These are phyloP conservation scores for Eristalinus sepulchralis DNA, from an alignment of 2,888 invertebrate species.

Conservation along the genomic window DNA sequence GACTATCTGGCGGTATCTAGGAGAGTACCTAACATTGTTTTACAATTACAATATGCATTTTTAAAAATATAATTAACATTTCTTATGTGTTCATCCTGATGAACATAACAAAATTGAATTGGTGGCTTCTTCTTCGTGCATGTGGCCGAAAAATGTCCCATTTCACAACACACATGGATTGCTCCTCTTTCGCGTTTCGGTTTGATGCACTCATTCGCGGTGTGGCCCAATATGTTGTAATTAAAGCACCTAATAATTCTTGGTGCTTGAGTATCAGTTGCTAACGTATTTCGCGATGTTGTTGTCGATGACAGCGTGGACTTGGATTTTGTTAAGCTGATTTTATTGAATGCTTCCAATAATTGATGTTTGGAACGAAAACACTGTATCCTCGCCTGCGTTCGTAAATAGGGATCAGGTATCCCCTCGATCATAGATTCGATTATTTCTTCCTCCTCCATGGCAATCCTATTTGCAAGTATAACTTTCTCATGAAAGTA, in stretches of 20 bases:
- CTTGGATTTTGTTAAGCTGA: not conserved
- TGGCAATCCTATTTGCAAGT: slow-evolving; percentile 48
- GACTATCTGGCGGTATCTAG: slow-evolving; percentile 36
- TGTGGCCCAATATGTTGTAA: slow-evolving; percentile 28
- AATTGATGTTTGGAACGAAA: slow-evolving; percentile 29
- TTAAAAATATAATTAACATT: slow-evolving; percentile 4
- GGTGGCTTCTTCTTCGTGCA: too few relatives aligned
- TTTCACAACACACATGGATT: slow-evolving; percentile 23
- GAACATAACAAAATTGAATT: too few relatives aligned
- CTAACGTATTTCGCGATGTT: not conserved
- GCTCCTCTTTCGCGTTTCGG: slow-evolving; percentile 34
- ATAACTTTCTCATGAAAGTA: slow-evolving; percentile 69
- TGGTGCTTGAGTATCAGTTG: not conserved
- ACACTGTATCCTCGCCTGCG: slow-evolving; percentile 49
- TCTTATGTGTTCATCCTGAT: slow-evolving; percentile 3
- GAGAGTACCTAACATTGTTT: slow-evolving; percentile 4
- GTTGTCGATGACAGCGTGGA: not conserved
- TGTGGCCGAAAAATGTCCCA: slow-evolving; percentile 3
- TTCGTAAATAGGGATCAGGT: slow-evolving; percentile 13
- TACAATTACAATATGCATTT: not conserved
- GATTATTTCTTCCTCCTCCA: slow-evolving; percentile 72
- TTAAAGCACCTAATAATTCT: slow-evolving; percentile 12
- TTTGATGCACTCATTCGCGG: slow-evolving; percentile 16
- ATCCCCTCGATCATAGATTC: slow-evolving; percentile 67
- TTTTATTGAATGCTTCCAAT: slow-evolving; percentile 25